Base-by-base conservation (phyloP, 2,797 vertebrate genomes). In the Uromys caudimaculatus region DNA sequence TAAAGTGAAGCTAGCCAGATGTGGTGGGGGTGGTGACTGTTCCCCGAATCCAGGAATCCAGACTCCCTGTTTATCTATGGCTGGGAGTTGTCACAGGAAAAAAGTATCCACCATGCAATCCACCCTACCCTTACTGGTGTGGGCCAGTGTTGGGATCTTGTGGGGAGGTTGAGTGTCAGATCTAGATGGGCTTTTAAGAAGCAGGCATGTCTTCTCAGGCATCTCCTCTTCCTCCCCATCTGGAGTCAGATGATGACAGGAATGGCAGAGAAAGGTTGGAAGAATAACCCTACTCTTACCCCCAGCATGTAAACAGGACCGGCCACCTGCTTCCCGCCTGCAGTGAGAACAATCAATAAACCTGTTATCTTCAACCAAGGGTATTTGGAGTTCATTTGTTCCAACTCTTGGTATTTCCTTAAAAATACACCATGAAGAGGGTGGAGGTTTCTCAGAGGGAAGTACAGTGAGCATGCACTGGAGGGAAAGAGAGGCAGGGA, bases 301-400 rank as follows among this genome's bases (percentile, higher is more conserved):
- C 50, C 24, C 0, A n/a, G 81, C 44, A n/a, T 21, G 12, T 3
- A 0, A 6, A 27, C 56, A 16, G 52, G 64, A 81, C n/a, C 2
- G 0, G 47, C 19, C 0, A 2, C 90, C 73, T 35, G 6, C 95
- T 62, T 56, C 44, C 52, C 16, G 19, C 4, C 81, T 23, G 38
- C 27, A 38, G 3, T 8, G 41, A 96, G 94, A 88, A 97, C 89
- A 94, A 41, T 38, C 90, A 92, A 91, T 32, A 84, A 52, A 84
- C 54, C 41, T 56, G 44, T 64, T 79, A 62, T 82, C 95, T 77
- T 85, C 82, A 92, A 29, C 86, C 29, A 3, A 0, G n/a, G 90
- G 19, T 56, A 67, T 52, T n/a, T 23, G 29, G 27, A 86, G 78
- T 67, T 88, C 52, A 76, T 75, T 62, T 95, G 75, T 56, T 77